A percentile compares a stretch with the other conserved stretches of the same genome.
phyloP scores from a whole-genome alignment of 2,113 vertebrate genomes.

The Piprites chloris region DNA sequence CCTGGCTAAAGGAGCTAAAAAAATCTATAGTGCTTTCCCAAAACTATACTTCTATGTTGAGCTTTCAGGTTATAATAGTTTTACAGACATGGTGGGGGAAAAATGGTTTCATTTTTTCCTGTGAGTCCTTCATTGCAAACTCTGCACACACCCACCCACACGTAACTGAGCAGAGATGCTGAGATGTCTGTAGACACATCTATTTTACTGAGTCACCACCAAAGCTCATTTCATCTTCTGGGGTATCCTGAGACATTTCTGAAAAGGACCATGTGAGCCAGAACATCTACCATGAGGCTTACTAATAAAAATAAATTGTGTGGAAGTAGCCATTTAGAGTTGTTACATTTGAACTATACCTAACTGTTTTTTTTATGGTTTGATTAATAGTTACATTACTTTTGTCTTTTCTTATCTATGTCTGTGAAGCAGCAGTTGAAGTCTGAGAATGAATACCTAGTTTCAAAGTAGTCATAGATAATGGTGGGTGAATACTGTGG shows the following conservation, averaged over 20 bases:
- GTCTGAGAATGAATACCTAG: constrained; percentile 16
- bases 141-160: background rate
- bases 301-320: constrained; percentile 55
- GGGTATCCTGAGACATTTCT: constrained; percentile 15
- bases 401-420: constrained; percentile 15
- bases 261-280: constrained; percentile 36
- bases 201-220: background rate
- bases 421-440: background rate
- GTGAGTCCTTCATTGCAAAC: background rate
- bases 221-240: background rate
- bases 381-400: background rate
- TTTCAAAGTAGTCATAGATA: constrained; percentile 13
- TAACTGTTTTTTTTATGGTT: background rate
- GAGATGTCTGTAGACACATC: background rate
- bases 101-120: background rate
- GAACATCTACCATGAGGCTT: constrained; percentile 36
- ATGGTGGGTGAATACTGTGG: background rate
- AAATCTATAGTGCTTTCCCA: background rate
- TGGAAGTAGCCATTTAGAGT: constrained; percentile 3
- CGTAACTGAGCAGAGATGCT: background rate
- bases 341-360: constrained; percentile 1
- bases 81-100: background rate
- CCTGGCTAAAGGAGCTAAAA: background rate
- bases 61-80: background rate
- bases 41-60: background rate